These are phyloP conservation scores for Natator depressus DNA, from an alignment of 2,113 vertebrate genomes.

Conservation along the genomic window DNA sequence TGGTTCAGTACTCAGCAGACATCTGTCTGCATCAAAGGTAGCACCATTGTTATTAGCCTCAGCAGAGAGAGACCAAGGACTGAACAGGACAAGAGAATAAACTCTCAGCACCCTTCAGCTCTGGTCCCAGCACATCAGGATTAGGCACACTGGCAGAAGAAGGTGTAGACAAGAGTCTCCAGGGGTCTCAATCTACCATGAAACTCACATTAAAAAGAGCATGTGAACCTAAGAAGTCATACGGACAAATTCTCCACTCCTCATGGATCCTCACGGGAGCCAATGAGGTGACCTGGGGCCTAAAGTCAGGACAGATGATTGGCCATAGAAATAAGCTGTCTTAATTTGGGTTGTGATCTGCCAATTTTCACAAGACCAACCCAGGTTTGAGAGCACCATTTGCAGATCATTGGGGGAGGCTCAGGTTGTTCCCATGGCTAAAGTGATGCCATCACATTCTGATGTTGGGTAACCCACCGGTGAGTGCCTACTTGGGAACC, in stretches of 20 bases:
- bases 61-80: background rate
- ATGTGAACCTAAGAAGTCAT: fast-evolving
- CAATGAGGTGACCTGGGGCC: fast-evolving
- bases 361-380: background rate
- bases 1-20: no score
- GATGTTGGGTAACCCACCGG: no score
- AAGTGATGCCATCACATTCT: background rate
- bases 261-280: background rate
- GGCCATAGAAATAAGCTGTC: background rate
- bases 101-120: background rate
- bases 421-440: background rate
- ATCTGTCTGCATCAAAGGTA: background rate
- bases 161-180: background rate
- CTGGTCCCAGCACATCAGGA: background rate
- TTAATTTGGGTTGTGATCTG: fast-evolving
- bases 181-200: background rate
- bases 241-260: background rate
- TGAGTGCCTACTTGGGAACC: fast-evolving
- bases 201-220: fast-evolving
- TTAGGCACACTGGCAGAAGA: background rate
- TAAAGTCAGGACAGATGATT: fast-evolving
- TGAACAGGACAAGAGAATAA: background rate
- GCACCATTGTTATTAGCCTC: background rate
- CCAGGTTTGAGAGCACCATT: fast-evolving
- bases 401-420: background rate